Conservation (phyloP, 1,140 invertebrate species). For the Pseudoatta argentina region DNA sequence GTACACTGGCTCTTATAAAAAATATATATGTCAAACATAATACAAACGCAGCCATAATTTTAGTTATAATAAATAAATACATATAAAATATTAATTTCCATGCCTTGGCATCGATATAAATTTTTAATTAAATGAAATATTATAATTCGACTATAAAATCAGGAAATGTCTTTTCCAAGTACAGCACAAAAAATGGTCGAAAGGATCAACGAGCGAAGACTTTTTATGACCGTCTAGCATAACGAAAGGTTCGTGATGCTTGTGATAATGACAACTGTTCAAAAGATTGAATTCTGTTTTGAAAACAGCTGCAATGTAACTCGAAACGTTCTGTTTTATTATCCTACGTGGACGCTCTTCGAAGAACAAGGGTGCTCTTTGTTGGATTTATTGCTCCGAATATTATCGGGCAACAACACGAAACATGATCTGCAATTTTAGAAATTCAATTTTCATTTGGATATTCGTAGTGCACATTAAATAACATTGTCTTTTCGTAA, state of each 20-base stretch:
- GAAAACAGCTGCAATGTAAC: conserved; percentile 80
- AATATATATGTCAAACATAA: not conserved
- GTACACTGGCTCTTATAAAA: not conserved
- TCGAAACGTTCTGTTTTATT: conserved; percentile 71
- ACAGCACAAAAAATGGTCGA: conserved; percentile 19
- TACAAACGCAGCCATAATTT: not conserved
- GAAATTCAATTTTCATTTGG: conserved; percentile 55
- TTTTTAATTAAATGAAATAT: conserved; percentile 8
- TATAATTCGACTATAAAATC: not conserved
- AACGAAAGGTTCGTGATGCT: conserved; percentile 38
- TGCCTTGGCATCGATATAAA: not conserved
- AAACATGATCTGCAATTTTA: conserved; percentile 53
- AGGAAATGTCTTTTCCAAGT: conserved; percentile 25
- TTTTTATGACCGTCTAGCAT: conserved; percentile 58
- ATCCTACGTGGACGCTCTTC: conserved; percentile 57
- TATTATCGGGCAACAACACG: conserved; percentile 22
- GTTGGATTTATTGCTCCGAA: conserved; percentile 64
- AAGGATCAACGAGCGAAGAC: conserved; percentile 31
- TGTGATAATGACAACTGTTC: conserved; percentile 77
- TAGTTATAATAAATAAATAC: not conserved
- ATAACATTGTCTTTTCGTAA: not conserved
- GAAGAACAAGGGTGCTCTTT: conserved; percentile 71
- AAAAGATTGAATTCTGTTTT: conserved; percentile 81
- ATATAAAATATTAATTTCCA: not conserved
- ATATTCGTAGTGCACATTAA: conserved; percentile 27